Base-by-base conservation (phyloP, 2,888 invertebrate species). In the Schizaphis graminum region DNA sequence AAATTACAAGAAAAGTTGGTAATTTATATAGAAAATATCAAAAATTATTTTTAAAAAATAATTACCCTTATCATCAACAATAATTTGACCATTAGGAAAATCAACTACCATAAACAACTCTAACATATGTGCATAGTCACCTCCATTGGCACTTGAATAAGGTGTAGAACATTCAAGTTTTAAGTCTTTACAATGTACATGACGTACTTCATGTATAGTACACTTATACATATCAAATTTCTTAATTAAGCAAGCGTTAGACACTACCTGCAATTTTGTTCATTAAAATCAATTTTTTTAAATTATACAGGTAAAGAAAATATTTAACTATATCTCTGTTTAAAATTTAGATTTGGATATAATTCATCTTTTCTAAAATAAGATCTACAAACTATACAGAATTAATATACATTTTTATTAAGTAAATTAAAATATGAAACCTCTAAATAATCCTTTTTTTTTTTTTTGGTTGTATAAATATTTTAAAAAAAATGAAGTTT, bases 51-150 rank as follows among this genome's bases (percentile, higher is more conserved):
- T 44, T 16, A 44, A 24, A 87, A 16, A 90, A 47, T 56, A 53
- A 87, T 67, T 92, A 92, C 88, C 88, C 0, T 49, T 88, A 0
- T 21, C 56, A 61, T 67, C 26, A 0, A 10, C 35, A 35, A 16
- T 10, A 10, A 13, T 53, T 53, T 77, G 26, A 44, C 92, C 91
- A 92, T 86, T 77, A 28, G 94, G 94, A 47, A 94, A 94, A 49
- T 91, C 90, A 49, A 91, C 94, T 26, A 87, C 86, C 86, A 94
- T 90, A 67, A 91, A 94, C 13, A 94, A 5, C 44, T 94, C 94
- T n/a, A 94, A 28, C 90, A 94, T 86, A 26, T 94, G 94, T 35
- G 56, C 89, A 67, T 91, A 94, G 24, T 91, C 94, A 13, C 49
- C 85, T 10, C 91, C 86, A 44, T n/a, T 53, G 28, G n/a, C 44